Base-by-base conservation (phyloP, 2,797 vertebrate genomes). In the Allenopithecus nigroviridis region DNA sequence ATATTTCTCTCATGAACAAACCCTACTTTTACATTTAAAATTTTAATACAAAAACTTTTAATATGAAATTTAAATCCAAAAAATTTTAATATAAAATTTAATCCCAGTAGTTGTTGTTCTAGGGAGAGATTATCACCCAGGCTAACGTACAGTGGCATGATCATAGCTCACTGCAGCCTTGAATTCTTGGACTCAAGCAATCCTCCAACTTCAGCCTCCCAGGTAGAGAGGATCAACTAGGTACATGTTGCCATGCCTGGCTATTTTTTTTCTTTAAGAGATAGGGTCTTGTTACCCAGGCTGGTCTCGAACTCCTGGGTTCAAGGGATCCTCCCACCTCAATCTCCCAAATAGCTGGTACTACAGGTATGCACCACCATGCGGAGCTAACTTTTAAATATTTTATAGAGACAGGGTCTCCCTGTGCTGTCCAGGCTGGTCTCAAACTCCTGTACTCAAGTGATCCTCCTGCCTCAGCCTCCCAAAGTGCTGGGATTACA, bases 1-100 rank as follows among this genome's bases (percentile, higher is more conserved):
- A 14, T 70, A 61, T 46, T 78, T 94, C 36, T 50, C 48, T 72
- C 81, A 91, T 74, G 7, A 96, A 79, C 17, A 95, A 89, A 95
- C 61, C 16, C 24, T 84, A 26, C 3, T 80, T 86, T 93, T 30
- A 72, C 30, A 68, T 76, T 91, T 46, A 87, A 87, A 84, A 55
- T 41, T 68, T 59, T 86, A 75, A 94, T 36, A 17, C 13, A 14
- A 16, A 79, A 55, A 55, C 0, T 57, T 85, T 84, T 10, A 41
- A 80, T n/a, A 78, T 21, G 36, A 87, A 91, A 83, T 39, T 55
- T 83, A 55, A 8, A 94, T 55, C 53, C 12, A 61, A 61, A 28
- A 61, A 30, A 12, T 61, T 89, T 30, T 50, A 48, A 43, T 39
- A 68, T 39, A 19, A 39, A 95, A 88, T 13, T 30, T n/a, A 72